Base-by-base conservation (phyloP, 2,797 vertebrate species). In the Hybognathus amarus region DNA sequence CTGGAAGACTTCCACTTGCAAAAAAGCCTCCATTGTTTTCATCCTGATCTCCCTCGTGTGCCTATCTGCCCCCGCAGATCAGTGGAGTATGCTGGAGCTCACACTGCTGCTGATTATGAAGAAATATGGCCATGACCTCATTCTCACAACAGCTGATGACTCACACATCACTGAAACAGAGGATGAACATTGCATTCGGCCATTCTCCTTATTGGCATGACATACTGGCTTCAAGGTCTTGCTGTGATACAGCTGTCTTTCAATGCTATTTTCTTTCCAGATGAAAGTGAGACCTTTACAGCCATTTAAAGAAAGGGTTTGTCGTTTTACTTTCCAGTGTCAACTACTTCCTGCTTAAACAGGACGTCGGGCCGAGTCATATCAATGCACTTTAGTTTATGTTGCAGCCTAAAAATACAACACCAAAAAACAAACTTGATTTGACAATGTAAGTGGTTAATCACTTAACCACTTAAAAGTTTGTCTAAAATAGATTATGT, bases 121-220 rank as follows among this genome's bases (percentile, higher is more conserved):
- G 67, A 86, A 73, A 82, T 68, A 80, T 73, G 54, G 36, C 69
- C 50, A 54, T 82, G 69, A 77, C 77, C 80, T 87, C 73, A 82
- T 74, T 79, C 77, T 78, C 33, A 50, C 69, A 50, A 79, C 83
- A 87, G 84, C 79, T 87, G 76, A 83, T 85, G 85, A 86, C 85
- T 88, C 87, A 88, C 86, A 50, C 52, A 68, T 67, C 27, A 76
- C 45, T 50, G 15, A 77, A 82, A 76, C 67, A 18, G 38, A 69
- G 70, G 56, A 79, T 75, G 71, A 83, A 76, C 47, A 61, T 61
- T 50, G 61, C 77, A 81, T 82, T 82, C 45, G 33, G 71, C 83
- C 80, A 77, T 79, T 67, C 82, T 67, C 30, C 22, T 52, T 50
- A 67, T 59, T 42, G 67, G 36, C 38, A 45, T 70, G 24, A 27